Conservation (phyloP, 2,113 vertebrate species). For the Erythrolamprus reginae region DNA sequence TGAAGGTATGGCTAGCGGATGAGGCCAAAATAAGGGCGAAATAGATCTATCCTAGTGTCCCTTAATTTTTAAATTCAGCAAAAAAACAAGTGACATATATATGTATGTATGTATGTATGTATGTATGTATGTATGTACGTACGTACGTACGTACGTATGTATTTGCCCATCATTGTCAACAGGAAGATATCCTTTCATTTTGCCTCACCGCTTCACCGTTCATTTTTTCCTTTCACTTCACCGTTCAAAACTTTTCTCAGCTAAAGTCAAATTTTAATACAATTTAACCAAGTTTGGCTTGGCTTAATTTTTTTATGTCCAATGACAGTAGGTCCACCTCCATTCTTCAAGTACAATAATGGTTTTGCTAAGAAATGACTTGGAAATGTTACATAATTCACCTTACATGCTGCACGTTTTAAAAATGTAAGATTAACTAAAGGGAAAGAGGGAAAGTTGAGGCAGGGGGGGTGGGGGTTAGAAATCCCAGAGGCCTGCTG, state of each 20-base stretch:
- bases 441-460: background rate
- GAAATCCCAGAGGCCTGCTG: background rate
- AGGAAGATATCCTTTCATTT: slow-evolving; percentile 32
- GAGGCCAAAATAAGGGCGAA: no score
- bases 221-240: background rate
- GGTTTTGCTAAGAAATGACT: background rate
- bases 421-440: slow-evolving; percentile 19
- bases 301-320: slow-evolving; percentile 26
- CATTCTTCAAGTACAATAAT: slow-evolving; percentile 14
- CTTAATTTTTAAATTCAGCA: no score
- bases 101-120: no score
- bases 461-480: no score
- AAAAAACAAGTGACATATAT: no score
- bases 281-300: slow-evolving; percentile 34
- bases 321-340: slow-evolving; percentile 1
- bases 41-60: no score
- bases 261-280: slow-evolving; percentile 34
- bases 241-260: slow-evolving; percentile 11
- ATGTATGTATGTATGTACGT: no score
- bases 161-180: background rate
- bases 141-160: no score
- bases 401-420: background rate
- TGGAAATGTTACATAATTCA: slow-evolving; percentile 32
- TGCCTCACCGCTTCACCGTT: background rate
- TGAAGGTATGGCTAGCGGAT: no score